Evolutionary conservation across 2,113 vertebrate genomes (phyloP).

Genomic region (mouse (Mus musculus)): DNA sequence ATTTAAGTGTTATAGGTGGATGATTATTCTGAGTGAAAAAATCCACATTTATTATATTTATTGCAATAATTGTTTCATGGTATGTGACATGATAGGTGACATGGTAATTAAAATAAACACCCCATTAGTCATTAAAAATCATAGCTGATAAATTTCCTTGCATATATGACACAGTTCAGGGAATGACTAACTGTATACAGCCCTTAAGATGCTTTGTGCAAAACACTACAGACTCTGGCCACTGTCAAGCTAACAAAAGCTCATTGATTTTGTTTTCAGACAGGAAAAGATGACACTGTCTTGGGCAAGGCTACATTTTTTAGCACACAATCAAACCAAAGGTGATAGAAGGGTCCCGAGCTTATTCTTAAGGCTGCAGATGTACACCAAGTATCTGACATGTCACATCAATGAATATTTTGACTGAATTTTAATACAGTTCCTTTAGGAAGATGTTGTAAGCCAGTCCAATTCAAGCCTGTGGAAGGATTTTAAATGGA

Average conservation of each 20-base stretch:
- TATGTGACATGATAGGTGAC: background rate
- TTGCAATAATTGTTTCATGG: background rate
- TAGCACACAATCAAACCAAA: slow-evolving; percentile 36
- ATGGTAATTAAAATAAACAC: slow-evolving; percentile 15
- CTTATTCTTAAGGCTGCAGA: slow-evolving; percentile 36
- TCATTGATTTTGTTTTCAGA: slow-evolving; percentile 10
- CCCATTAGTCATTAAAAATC: background rate
- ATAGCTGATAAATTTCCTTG: slow-evolving; percentile 10
- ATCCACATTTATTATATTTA: background rate
- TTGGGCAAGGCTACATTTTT: background rate
- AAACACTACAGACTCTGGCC: background rate
- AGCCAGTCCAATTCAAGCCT: slow-evolving; percentile 68
- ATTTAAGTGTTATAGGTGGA: background rate
- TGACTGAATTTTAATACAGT: slow-evolving; percentile 73
- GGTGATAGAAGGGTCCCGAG: background rate
- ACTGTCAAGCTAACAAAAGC: slow-evolving; percentile 53
- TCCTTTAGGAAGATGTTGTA: slow-evolving; percentile 70
- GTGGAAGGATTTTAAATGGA: slow-evolving; percentile 69
- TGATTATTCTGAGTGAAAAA: slow-evolving; percentile 10
- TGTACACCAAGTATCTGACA: slow-evolving; percentile 30
- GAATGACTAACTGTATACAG: background rate
- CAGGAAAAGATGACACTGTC: slow-evolving; percentile 20
- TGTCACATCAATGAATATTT: slow-evolving; percentile 58
- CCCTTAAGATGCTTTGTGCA: slow-evolving; percentile 17
- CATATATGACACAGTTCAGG: background rate